A percentile compares a stretch with the other conserved stretches of the same genome.
Evolutionary conservation across 2,113 vertebrate genomes (phyloP).

Genomic region (Sylvietta virens): DNA sequence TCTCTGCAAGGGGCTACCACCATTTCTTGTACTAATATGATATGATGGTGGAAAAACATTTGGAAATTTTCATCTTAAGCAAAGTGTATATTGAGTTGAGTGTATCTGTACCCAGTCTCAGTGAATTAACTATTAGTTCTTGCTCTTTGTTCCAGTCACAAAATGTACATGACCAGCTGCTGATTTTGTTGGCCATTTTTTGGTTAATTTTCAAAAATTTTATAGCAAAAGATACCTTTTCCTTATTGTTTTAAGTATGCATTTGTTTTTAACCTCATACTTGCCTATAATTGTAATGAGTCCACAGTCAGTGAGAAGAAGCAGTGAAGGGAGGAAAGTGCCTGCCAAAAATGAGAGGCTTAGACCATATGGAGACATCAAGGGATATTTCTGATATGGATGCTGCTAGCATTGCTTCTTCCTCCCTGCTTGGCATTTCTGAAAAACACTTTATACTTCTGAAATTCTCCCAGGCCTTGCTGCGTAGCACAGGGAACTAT

Average conservation of each 20-base stretch:
- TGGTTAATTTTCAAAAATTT: not conserved
- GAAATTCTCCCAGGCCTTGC: not conserved
- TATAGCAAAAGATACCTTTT: not conserved
- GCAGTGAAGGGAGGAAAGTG: not conserved
- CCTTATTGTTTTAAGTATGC: not conserved
- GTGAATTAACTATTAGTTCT: not conserved
- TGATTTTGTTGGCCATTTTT: not conserved
- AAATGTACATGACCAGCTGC: accelerated
- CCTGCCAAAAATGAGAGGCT: not conserved
- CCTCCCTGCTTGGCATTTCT: not conserved
- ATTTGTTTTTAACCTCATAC: not conserved
- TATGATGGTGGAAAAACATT: not conserved
- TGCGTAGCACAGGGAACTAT: not conserved
- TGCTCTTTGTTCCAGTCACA: not conserved
- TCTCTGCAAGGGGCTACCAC: not conserved
- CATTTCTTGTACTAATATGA: not conserved
- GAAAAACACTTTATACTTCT: not conserved
- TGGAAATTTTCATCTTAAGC: not conserved
- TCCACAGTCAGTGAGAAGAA: not conserved
- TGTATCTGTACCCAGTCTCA: not conserved
- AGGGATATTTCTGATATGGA: not conserved
- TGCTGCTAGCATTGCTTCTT: not conserved
- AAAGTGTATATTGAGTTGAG: not conserved
- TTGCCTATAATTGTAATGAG: not conserved
- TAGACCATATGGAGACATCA: not conserved